Conservation (phyloP, 1,140 invertebrate species). For the Drosophila trapezifrons region DNA sequence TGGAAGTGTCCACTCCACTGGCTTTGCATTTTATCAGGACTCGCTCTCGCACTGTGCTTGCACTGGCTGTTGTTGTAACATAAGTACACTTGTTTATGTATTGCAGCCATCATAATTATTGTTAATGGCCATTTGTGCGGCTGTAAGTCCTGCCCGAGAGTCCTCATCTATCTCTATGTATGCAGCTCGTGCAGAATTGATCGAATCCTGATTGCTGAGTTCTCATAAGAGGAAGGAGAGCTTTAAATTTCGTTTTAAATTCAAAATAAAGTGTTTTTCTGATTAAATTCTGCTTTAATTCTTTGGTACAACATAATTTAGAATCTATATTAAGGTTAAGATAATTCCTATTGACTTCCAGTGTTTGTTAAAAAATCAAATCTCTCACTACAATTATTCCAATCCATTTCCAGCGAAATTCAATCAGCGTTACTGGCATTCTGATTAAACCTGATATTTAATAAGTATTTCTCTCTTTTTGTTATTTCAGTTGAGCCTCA, state of each 20-base stretch:
- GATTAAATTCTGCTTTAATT: not conserved
- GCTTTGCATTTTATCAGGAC: constrained; percentile 49
- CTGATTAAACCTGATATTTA: constrained; percentile 33
- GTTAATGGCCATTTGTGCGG: constrained; percentile 70
- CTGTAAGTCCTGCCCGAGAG: not conserved
- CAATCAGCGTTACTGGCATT: constrained; percentile 29
- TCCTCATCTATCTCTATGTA: constrained; percentile 14
- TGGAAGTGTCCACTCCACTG: constrained; percentile 40
- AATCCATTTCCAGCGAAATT: constrained; percentile 10
- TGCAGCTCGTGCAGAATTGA: constrained; percentile 18
- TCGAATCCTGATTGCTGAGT: constrained; percentile 3
- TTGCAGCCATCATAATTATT: constrained; percentile 79
- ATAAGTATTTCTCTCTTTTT: constrained; percentile 61
- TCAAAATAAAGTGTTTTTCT: not conserved
- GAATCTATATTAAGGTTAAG: no score
- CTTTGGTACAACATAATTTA: no score
- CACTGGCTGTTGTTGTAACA: constrained; percentile 38
- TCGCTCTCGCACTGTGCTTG: not conserved
- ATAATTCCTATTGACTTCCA: no score
- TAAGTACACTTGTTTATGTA: constrained; percentile 73
- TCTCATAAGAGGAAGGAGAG: no score
- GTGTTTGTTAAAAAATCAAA: not conserved
- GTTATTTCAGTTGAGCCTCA: constrained; percentile 62
- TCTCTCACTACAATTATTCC: not conserved
- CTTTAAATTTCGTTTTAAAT: not conserved